These are phyloP conservation scores for Epinephelus lanceolatus DNA, from an alignment of 2,113 vertebrate species.

Conservation along the genomic window DNA sequence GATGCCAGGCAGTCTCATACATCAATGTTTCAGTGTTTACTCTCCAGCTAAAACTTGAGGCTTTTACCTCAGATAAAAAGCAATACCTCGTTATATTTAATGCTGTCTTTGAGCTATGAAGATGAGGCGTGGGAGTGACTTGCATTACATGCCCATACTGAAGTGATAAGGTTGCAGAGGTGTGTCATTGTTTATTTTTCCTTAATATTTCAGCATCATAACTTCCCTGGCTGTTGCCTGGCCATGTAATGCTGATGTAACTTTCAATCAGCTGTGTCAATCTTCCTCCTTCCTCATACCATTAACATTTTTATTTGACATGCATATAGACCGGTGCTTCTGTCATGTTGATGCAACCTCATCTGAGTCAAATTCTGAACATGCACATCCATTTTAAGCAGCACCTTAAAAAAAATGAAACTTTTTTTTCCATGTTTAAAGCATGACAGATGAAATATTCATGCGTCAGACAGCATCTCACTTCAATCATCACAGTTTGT, in stretches of 20 bases:
- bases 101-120: conserved; percentile 14
- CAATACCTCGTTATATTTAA: conserved; percentile 9
- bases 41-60: conserved; percentile 1
- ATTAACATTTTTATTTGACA: conserved; percentile 46
- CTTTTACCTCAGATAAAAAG: not conserved
- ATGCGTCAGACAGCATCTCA: not conserved
- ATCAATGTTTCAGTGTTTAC: conserved; percentile 33
- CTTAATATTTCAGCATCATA: not conserved
- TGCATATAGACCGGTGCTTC: not conserved
- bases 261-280: conserved; percentile 22
- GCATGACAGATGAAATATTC: not conserved
- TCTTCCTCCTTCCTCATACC: conserved; percentile 7
- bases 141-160: not conserved
- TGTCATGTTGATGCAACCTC: conserved; percentile 29
- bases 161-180: not conserved
- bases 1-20: conserved; percentile 31
- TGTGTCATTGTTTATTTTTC: conserved; percentile 1
- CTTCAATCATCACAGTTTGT: not conserved
- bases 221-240: not conserved
- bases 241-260: conserved; percentile 19
- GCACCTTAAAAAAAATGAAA: conserved; percentile 5
- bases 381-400: not conserved
- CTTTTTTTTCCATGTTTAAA: conserved; percentile 4
- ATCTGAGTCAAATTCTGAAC: not conserved
- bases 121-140: not conserved